Evolutionary conservation across 2,797 vertebrate genomes (phyloP).

Genomic region (Graptemys geographica): DNA sequence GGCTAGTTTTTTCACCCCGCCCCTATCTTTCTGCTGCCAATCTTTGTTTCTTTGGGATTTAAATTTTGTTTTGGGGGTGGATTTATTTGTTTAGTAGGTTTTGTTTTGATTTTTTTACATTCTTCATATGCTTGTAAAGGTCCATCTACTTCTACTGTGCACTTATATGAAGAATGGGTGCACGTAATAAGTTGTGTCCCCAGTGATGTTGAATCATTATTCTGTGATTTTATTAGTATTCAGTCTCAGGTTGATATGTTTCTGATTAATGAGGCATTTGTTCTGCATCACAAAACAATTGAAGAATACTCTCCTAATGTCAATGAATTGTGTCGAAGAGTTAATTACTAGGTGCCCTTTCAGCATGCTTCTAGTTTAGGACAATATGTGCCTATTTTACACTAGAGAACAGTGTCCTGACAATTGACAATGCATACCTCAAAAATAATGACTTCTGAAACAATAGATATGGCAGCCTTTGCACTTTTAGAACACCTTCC

Average conservation of each 20-base stretch:
- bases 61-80: neutral
- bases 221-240: conserved; percentile 64
- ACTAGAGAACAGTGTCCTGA: neutral
- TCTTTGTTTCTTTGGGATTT: neutral
- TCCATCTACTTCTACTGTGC: neutral
- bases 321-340: conserved; percentile 70
- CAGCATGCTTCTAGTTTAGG: conserved; percentile 28
- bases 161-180: conserved; percentile 29
- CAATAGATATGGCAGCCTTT: neutral
- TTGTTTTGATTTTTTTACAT: neutral
- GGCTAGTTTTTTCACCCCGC: neutral
- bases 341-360: conserved; percentile 73
- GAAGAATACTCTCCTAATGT: conserved; percentile 68
- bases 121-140: neutral
- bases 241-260: conserved; percentile 51
- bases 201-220: conserved; percentile 42
- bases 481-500: neutral
- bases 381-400: conserved; percentile 31
- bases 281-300: conserved; percentile 75
- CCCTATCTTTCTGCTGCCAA: neutral
- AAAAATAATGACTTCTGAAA: neutral
- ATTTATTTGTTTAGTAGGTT: neutral
- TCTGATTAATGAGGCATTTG: conserved; percentile 78
- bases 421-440: neutral
- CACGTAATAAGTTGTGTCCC: neutral